A percentile compares a stretch with the other conserved stretches of the same genome.
Evolutionary conservation across 1,140 invertebrate species (phyloP).

Genomic region (Ditylenchus dipsaci): DNA sequence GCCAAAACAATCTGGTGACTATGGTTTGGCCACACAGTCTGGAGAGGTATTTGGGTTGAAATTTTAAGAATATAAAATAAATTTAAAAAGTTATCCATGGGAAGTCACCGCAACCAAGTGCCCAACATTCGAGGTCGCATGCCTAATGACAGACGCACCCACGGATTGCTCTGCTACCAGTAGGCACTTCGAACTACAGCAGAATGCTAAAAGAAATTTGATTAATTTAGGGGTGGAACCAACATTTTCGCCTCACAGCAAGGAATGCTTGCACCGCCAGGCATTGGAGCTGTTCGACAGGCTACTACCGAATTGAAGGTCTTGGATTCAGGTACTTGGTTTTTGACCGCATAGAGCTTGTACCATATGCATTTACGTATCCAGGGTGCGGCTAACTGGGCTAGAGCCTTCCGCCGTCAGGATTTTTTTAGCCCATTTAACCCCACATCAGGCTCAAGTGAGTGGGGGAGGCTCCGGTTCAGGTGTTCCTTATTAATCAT

Average conservation of each 20-base stretch:
- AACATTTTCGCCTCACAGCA: constrained; percentile 80
- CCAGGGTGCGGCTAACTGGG: no score
- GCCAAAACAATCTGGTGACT: constrained; percentile 57
- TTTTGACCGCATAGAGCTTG: no score
- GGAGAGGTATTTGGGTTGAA: constrained; percentile 45
- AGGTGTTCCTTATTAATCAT: no score
- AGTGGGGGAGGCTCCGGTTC: no score
- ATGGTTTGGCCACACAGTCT: constrained; percentile 53
- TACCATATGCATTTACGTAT: no score
- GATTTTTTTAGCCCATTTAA: no score
- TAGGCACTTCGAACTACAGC: constrained; percentile 59
- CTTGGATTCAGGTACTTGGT: constrained; percentile 47
- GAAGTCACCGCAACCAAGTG: constrained; percentile 57
- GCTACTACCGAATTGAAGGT: constrained; percentile 56
- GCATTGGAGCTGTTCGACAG: constrained; percentile 55
- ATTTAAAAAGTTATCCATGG: constrained; percentile 46
- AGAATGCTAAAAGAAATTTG: no score
- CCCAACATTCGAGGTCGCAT: constrained; percentile 55
- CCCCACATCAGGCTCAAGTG: no score
- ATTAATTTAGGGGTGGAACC: constrained; percentile 64
- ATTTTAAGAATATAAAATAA: constrained; percentile 12
- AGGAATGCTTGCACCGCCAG: constrained; percentile 64
- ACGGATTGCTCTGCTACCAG: constrained; percentile 64
- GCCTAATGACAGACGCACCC: constrained; percentile 55
- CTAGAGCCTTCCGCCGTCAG: no score